Percentiles rank a stretch among this genome's conserved stretches.
These are phyloP conservation scores for Halictus quadricinctus DNA, from an alignment of 2,888 invertebrate genomes.

Conservation along the genomic window DNA sequence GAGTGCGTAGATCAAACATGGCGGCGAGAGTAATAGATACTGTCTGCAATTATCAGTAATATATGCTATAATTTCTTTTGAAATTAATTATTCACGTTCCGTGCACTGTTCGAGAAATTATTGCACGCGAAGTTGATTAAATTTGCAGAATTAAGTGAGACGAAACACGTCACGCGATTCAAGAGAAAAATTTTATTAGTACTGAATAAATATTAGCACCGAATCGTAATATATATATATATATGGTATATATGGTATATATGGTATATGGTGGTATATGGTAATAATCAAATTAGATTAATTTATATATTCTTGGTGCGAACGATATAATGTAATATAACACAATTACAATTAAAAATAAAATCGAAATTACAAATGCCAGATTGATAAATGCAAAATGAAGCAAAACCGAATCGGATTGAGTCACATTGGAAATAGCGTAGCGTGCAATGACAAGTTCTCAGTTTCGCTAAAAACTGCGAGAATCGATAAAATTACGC, in stretches of 20 bases:
- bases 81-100: background rate
- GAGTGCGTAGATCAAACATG: background rate
- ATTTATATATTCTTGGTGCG: background rate
- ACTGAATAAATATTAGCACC: background rate
- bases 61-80: background rate
- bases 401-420: background rate
- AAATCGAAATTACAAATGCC: background rate
- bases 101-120: background rate
- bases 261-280: no score
- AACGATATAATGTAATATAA: background rate
- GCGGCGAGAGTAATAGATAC: background rate
- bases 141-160: background rate
- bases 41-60: background rate
- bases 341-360: background rate
- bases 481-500: constrained; percentile 46
- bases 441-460: background rate
- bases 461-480: background rate
- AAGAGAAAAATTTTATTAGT: background rate
- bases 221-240: no score
- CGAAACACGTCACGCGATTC: no score
- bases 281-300: background rate
- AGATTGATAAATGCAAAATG: background rate
- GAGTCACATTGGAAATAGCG: no score
- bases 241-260: no score
- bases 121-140: background rate